Base-by-base conservation (phyloP, 2,113 vertebrate genomes). In the Chamaea fasciata region DNA sequence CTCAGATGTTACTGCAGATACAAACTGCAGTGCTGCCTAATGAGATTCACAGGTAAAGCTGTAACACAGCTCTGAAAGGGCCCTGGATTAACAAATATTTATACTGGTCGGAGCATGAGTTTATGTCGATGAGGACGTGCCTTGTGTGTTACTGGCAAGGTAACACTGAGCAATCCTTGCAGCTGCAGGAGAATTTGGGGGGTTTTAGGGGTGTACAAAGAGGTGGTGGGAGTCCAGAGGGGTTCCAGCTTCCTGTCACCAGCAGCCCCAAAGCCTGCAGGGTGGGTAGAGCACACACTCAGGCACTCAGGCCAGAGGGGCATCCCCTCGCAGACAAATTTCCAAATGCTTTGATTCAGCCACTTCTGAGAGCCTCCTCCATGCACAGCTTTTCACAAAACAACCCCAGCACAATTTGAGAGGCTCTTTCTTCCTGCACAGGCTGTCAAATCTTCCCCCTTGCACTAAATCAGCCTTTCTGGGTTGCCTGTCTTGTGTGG, bases 61-160 rank as follows among this genome's bases (percentile, higher is more conserved):
- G 68, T 33, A 65, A 69, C 59, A 30, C 53, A 87, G 76, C 73
- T 89, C 67, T 80, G 74, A 57, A 53, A 81, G 42, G 37, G 26
- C 26, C 56, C 26, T 18, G 22, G 73, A 77, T 81, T n/a, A 74
- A 74, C 64, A 77, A 89, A 92, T 67, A 81, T n/a, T 95, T 92
- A 13, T 28, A 20, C 67, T 56, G 57, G 22, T n/a, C 50, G 22
- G 23, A 78, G 42, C 31, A 11, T 2, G 23, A 74, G 71, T 63
- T 67, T 65, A 57, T 28, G 17, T 1, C 0, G 2, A 57, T 27
- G 55, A 78, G 39, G 42, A 73, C 41, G 46, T 0, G 5, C 50
- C 41, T 13, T n/a, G 37, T 55, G 5, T 53, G 10, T 28, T 49
- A 49, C 55, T 62, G 71, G 37, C 50, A 83, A 57, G 59, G 44